phyloP scores from a whole-genome alignment of 2,888 invertebrate genomes.

The Pherbina coryleti region DNA sequence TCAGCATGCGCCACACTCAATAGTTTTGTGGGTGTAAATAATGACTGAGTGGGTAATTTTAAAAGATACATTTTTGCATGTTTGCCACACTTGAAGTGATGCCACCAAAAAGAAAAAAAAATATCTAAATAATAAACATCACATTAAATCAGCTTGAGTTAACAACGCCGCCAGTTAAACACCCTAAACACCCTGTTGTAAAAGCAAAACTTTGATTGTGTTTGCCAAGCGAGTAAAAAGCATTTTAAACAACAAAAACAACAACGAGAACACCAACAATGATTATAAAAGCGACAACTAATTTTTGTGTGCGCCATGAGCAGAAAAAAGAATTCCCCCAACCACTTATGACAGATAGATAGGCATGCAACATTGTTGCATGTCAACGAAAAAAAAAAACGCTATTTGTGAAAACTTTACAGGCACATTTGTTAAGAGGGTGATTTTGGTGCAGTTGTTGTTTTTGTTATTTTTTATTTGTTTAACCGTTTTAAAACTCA shows the following conservation, averaged over 20 bases:
- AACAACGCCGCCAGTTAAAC: slow-evolving; percentile 53
- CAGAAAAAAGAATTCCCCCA: neutral
- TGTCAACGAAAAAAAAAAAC: neutral
- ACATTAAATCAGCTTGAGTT: slow-evolving; percentile 67
- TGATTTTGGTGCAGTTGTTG: neutral
- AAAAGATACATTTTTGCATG: slow-evolving; percentile 3
- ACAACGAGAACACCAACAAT: neutral
- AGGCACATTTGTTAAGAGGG: neutral
- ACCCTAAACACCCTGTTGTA: too few species aligned
- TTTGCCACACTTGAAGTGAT: slow-evolving; percentile 56
- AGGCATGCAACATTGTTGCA: neutral
- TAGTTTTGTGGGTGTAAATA: too few species aligned
- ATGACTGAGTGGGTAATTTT: too few species aligned
- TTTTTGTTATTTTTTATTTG: neutral
- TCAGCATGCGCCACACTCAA: too few species aligned
- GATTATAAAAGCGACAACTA: neutral
- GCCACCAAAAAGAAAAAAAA: too few species aligned
- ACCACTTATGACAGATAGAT: neutral
- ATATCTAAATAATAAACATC: slow-evolving; percentile 52
- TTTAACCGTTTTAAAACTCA: neutral
- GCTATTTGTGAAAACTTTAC: neutral
- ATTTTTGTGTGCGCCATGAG: neutral
- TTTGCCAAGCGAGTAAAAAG: too few species aligned
- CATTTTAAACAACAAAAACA: neutral
- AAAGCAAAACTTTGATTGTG: too few species aligned